Evolutionary conservation across 1,140 invertebrate species (phyloP), one percentile per base, ranked within the genome.

Genomic region (Neuroterus valhalla): DNA sequence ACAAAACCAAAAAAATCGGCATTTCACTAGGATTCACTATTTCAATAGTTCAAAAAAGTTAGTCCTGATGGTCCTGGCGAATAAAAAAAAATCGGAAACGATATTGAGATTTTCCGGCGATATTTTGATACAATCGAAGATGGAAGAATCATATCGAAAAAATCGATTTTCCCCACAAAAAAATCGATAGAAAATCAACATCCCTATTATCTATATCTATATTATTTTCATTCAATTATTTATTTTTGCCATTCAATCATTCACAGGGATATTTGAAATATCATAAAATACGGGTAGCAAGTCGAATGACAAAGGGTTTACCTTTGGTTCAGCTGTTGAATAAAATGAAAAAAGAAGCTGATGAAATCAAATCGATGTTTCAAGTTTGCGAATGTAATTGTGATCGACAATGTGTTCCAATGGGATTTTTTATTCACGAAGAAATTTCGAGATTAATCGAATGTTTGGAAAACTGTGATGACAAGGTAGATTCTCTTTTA

Each of bases 341-440:
- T n/a, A 83, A 79, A 71, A 81, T 85, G 52, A 84, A 78, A 26
- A 83, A 79, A 71, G 77, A 85, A 70, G 66, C 72, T 8, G 44
- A 70, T 26, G 52, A 78, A 46, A 62, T 78, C 8, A 84, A 77
- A 75, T 38, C 79, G 15, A 81, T 75, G 19, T 52, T 87, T 2
- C 55, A 81, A 74, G 55, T 71, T 48, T 70, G 48, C 10, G 78
- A 82, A 23, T 55, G 48, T 6, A 48, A 48, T n/a, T 82, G 79
- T 43, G 71, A 77, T 70, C 52, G 71, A 42, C 78, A 83, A 46
- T 77, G 80, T 62, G 21, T 81, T 11, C 21, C 69, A 1, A 78
- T 78, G 52, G 84, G 83, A 31, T 81, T 74, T 26, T 44, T 70
- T 8, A 74, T 84, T 45, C 78, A 78, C 43, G 72, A 76, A n/a